Conservation (phyloP, 1,140 invertebrate genomes). For the Procambarus clarkii region DNA sequence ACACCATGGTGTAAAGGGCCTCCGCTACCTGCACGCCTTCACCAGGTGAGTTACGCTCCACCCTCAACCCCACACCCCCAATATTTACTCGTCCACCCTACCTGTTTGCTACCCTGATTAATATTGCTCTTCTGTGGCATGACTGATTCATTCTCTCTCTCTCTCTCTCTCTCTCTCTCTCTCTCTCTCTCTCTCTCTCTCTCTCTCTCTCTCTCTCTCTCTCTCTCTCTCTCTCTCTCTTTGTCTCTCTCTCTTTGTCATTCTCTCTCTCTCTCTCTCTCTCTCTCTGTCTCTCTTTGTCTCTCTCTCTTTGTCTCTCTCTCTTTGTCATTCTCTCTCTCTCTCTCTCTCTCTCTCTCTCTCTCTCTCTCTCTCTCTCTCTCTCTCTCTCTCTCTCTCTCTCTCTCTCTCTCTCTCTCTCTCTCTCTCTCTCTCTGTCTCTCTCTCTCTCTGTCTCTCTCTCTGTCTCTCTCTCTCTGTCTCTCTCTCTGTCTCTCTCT, state of each 20-base stretch:
- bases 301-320: not conserved
- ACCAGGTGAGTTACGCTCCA: not conserved
- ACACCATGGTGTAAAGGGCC: not conserved
- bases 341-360: not conserved
- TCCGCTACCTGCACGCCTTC: not conserved
- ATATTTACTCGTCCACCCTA: too few species aligned
- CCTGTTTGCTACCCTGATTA: too few species aligned
- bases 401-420: not conserved
- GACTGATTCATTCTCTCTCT: not conserved
- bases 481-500: too few species aligned
- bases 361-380: not conserved
- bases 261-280: too few species aligned
- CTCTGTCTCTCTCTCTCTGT: not conserved
- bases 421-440: too few species aligned
- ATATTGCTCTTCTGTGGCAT: too few species aligned
- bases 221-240: too few species aligned
- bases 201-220: not conserved
- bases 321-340: conserved; percentile 21
- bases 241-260: not conserved
- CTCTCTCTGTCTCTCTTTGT: not conserved
- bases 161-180: too few species aligned
- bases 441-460: not conserved
- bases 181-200: too few species aligned
- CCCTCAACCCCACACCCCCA: too few species aligned
- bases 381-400: not conserved